Conservation (phyloP, 2,113 vertebrate species). For the Piliocolobus tephrosceles region DNA sequence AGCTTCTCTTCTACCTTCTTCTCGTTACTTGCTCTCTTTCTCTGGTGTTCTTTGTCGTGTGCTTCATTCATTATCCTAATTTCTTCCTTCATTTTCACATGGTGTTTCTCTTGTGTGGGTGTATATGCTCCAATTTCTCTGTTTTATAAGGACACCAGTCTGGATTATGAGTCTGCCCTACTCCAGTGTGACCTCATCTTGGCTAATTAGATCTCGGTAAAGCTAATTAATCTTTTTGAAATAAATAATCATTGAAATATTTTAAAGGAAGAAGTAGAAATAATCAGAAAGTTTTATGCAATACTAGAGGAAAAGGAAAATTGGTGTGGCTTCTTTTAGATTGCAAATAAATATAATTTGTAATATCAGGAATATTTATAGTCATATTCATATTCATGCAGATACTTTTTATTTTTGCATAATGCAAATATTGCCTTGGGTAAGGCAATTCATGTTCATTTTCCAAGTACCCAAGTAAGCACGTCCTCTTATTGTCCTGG, state of each 20-base stretch:
- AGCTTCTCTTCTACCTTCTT: neutral
- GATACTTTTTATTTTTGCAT: neutral
- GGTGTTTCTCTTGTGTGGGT: neutral
- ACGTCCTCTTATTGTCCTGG: neutral
- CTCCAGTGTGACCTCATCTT: neutral
- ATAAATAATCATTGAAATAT: neutral
- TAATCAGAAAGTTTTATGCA: neutral
- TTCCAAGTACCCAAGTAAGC: neutral
- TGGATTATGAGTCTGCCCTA: neutral
- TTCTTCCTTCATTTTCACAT: neutral
- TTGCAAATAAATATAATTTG: neutral
- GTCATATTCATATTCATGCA: neutral
- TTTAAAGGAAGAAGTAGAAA: neutral
- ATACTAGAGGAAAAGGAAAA: neutral
- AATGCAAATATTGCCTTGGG: neutral
- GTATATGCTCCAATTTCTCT: neutral
- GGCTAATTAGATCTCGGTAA: neutral
- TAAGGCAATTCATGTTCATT: neutral
- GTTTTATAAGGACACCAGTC: neutral
- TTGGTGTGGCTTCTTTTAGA: neutral
- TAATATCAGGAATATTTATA: neutral
- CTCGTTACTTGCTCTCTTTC: neutral
- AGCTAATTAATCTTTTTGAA: neutral
- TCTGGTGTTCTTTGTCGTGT: neutral
- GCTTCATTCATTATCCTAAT: neutral